Percentiles rank a stretch among this genome's conserved stretches.
These are phyloP conservation scores for Willisornis vidua DNA, from an alignment of 2,113 vertebrate genomes.

Conservation along the genomic window DNA sequence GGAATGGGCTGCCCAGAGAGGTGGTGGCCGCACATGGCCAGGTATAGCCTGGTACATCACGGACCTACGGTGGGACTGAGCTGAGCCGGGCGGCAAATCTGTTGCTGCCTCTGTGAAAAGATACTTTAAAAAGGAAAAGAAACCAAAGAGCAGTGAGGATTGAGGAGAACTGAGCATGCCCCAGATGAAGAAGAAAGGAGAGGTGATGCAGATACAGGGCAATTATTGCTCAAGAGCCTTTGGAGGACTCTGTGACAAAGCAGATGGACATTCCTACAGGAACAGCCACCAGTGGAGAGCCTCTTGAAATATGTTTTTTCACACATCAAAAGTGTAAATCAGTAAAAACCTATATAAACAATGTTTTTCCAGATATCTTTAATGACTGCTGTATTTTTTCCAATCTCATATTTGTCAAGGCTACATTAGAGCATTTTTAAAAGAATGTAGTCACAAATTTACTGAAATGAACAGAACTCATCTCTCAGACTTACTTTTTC, in stretches of 20 bases:
- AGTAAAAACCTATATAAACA: background rate
- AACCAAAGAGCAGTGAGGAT: background rate
- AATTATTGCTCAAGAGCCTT: background rate
- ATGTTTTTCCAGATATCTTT: background rate
- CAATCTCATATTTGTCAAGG: background rate
- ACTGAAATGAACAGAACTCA: background rate
- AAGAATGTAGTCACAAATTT: background rate
- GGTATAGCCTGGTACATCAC: too few species aligned
- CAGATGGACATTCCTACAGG: background rate
- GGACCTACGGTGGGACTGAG: too few species aligned
- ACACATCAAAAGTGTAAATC: background rate
- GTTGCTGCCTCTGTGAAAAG: too few species aligned
- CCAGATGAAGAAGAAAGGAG: too few species aligned
- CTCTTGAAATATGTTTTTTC: background rate
- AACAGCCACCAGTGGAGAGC: background rate
- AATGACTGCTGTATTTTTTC: background rate
- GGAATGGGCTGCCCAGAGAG: too few species aligned
- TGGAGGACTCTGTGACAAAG: background rate
- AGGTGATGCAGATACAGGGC: too few species aligned
- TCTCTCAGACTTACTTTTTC: too few species aligned
- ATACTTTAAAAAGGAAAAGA: background rate
- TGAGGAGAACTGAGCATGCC: background rate
- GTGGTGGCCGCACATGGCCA: too few species aligned
- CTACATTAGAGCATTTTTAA: background rate
- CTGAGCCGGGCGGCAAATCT: too few species aligned